Conservation (phyloP, 2,888 invertebrate species). For the Dasypogon diadema region DNA sequence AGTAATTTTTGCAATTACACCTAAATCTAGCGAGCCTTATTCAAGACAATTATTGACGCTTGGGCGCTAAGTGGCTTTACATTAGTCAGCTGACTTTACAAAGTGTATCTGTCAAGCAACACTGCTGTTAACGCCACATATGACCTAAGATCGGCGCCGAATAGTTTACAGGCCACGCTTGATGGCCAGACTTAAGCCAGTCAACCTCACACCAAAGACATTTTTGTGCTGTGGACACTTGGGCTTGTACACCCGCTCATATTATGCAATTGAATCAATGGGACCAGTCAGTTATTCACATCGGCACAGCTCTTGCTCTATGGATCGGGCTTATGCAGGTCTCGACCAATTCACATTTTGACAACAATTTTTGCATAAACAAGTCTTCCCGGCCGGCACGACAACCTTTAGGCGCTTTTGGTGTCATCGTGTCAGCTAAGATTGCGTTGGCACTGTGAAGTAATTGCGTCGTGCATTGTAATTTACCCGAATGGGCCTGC, state of each 20-base stretch:
- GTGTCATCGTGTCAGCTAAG: constrained; percentile 23
- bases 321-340: not conserved
- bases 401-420: constrained; percentile 27
- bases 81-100: not conserved
- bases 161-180: not conserved
- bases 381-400: constrained; percentile 42
- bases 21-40: not conserved
- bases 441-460: constrained; percentile 12
- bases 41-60: not conserved
- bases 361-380: constrained; percentile 39
- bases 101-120: not conserved
- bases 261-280: not conserved
- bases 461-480: constrained; percentile 41
- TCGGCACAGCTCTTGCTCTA: not conserved
- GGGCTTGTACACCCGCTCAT: not conserved
- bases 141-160: not conserved
- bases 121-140: not conserved
- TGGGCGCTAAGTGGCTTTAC: not conserved
- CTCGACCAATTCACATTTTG: constrained; percentile 37
- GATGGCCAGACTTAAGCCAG: not conserved
- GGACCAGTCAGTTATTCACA: not conserved
- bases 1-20: not conserved
- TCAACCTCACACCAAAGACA: not conserved
- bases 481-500: constrained; percentile 29
- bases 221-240: not conserved